A percentile compares a stretch with the other conserved stretches of the same genome.
phyloP scores from a whole-genome alignment of 2,888 invertebrate species.

The Encarsia formosa region DNA sequence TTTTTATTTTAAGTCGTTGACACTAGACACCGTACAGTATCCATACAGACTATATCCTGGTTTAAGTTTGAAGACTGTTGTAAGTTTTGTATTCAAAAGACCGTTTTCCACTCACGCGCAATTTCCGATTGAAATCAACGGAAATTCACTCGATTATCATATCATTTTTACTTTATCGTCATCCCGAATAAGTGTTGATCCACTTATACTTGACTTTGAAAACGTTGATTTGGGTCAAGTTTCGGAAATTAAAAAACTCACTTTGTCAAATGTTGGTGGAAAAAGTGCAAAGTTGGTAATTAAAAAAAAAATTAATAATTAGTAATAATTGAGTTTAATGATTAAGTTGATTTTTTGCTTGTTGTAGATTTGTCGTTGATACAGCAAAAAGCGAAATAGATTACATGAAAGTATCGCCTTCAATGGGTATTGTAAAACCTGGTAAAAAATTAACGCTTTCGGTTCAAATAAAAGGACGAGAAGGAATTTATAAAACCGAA shows the following conservation, averaged over 20 bases:
- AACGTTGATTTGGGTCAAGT: slow-evolving; percentile 49
- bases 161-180: slow-evolving; percentile 38
- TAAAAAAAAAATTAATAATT: background rate
- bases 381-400: slow-evolving; percentile 48
- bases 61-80: slow-evolving; percentile 41
- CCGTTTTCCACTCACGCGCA: slow-evolving; percentile 37
- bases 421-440: slow-evolving; percentile 46
- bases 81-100: slow-evolving; percentile 44
- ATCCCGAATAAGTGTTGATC: slow-evolving; percentile 39
- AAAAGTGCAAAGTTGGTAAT: slow-evolving; percentile 41
- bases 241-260: slow-evolving; percentile 44
- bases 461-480: slow-evolving; percentile 47
- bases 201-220: slow-evolving; percentile 49
- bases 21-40: no score
- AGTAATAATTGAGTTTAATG: background rate
- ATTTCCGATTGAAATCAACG: slow-evolving; percentile 47
- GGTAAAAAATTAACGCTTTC: slow-evolving; percentile 33
- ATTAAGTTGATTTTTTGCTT: background rate
- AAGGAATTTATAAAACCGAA: slow-evolving; percentile 47
- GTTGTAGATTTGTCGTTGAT: slow-evolving; percentile 48
- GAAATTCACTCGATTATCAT: slow-evolving; percentile 38
- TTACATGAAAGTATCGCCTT: slow-evolving; percentile 48
- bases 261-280: slow-evolving; percentile 47
- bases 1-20: no score
- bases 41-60: slow-evolving; percentile 47